Evolutionary conservation across 2,888 invertebrate species (phyloP).

Genomic region (Hemithea aestivaria): DNA sequence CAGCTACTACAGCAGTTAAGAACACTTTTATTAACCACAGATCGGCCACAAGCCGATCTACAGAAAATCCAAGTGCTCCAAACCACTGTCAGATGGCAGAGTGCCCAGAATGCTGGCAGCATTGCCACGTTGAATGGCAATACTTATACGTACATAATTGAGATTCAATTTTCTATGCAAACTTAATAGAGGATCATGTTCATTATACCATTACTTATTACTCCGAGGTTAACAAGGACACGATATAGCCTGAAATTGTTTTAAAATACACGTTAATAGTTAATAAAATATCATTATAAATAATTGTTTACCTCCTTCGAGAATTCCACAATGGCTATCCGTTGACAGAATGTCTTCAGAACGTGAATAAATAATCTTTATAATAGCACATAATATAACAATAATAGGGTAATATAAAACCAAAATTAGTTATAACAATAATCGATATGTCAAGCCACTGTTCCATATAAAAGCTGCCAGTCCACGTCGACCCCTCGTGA

Average conservation of each 20-base stretch:
- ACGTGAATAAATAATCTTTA: conserved; percentile 8
- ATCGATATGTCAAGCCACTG: conserved; percentile 12
- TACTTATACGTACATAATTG: neutral
- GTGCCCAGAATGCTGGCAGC: no score
- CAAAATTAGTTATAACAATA: conserved; percentile 2
- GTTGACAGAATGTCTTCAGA: conserved; percentile 7
- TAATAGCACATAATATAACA: conserved; percentile 7
- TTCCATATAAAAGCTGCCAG: conserved; percentile 14
- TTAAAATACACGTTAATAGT: conserved; percentile 3
- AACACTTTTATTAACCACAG: no score
- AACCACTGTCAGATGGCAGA: no score
- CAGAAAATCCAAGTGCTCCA: no score
- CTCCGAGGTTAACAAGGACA: conserved; percentile 1
- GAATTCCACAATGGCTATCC: conserved; percentile 1
- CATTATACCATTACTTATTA: neutral
- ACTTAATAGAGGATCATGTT: neutral
- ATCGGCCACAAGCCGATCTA: no score
- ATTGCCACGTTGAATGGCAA: no score
- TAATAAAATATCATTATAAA: conserved; percentile 7
- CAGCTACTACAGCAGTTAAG: no score
- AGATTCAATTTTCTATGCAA: conserved; percentile 1
- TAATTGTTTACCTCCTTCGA: conserved; percentile 4
- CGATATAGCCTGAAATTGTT: conserved; percentile 4
- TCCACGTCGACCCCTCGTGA: conserved; percentile 10
- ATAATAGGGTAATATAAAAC: conserved; percentile 5